Base-by-base conservation (phyloP, 2,797 vertebrate genomes). In the Babyrousa celebensis region DNA sequence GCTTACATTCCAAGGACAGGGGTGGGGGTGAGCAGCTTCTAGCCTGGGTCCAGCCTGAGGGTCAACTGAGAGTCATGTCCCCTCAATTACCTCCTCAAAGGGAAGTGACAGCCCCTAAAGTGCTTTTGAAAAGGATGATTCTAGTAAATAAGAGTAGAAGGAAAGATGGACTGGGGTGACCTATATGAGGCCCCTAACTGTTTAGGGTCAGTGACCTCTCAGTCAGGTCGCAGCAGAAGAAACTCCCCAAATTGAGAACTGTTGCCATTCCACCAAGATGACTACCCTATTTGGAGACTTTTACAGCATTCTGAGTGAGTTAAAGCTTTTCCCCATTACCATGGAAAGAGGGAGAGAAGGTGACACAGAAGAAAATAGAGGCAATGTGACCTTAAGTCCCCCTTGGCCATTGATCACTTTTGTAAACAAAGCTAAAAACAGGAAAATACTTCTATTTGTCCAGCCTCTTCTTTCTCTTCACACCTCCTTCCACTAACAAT, bases 401-500 rank as follows among this genome's bases (percentile, higher is more conserved):
- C 23, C 16, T 11, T 25, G 14, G 25, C n/a, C 52, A 12, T 52
- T 74, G 23, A 48, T 85, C 15, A 43, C 5, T 18, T 63, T 82
- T 65, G 36, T 62, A n/a, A 67, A 43, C 48, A 89, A 77, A 77
- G 36, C 23, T 43, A 40, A 68, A 68, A 85, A 18, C 17, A 52
- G 68, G 36, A 86, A 72, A 67, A 40, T 36, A 3, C 3, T 27
- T 27, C 40, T 25, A 6, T 88, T 21, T 84, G 11, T 17, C n/a
- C 40, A 20, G 10, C 36, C 5, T 40, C 16, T 40, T 32, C n/a
- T 65, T 54, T 43, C 25, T 56, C 21, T 25, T 75, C 2, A 9
- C 9, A 10, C 15, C 3, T 21, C 32, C 14, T 12, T 29, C n/a
- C 6, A 1, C 1, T 10, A 25, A 80, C 40, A n/a, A 0, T 58